phyloP scores from a whole-genome alignment of 1,140 invertebrate species.

The Camponotus floridanus region DNA sequence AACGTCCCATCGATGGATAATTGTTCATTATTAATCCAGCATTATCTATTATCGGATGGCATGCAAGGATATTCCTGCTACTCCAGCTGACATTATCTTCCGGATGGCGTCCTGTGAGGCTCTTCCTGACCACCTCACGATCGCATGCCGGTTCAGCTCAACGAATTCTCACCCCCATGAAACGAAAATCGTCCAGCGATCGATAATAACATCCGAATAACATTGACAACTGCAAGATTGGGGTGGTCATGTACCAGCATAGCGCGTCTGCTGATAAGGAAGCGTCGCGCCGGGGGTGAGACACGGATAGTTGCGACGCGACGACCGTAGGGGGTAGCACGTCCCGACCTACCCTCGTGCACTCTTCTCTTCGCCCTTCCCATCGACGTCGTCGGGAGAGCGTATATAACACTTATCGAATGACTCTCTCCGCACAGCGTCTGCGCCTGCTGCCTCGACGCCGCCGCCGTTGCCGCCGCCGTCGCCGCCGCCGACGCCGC shows the following conservation, averaged over 20 bases:
- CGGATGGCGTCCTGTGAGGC: neutral
- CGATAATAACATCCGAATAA: conserved; percentile 50
- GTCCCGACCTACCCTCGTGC: conserved; percentile 51
- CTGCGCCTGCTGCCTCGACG: conserved; percentile 71
- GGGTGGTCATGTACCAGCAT: conserved; percentile 25
- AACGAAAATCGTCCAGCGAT: conserved; percentile 15
- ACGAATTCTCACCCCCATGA: no score
- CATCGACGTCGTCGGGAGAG: conserved; percentile 62
- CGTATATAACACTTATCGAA: conserved; percentile 81
- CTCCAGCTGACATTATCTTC: neutral
- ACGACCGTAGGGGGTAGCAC: conserved; percentile 84
- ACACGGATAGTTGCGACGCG: conserved; percentile 74
- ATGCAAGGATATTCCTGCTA: neutral
- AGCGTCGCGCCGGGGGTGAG: conserved; percentile 59
- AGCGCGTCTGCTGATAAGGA: conserved; percentile 77
- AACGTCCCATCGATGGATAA: neutral
- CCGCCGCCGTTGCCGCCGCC: conserved; percentile 47
- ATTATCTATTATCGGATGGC: neutral
- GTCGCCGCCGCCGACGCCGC: conserved; percentile 61
- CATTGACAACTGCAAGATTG: conserved; percentile 34
- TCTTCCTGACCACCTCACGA: conserved; percentile 47
- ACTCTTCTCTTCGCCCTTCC: conserved; percentile 45
- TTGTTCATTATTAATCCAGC: neutral
- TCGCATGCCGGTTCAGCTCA: conserved; percentile 30
- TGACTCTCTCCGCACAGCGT: conserved; percentile 75